Evolutionary conservation across 23 tunicate species (phyloP), one percentile per base, ranked within the genome.

Genomic region (Oikopleura albicans): DNA sequence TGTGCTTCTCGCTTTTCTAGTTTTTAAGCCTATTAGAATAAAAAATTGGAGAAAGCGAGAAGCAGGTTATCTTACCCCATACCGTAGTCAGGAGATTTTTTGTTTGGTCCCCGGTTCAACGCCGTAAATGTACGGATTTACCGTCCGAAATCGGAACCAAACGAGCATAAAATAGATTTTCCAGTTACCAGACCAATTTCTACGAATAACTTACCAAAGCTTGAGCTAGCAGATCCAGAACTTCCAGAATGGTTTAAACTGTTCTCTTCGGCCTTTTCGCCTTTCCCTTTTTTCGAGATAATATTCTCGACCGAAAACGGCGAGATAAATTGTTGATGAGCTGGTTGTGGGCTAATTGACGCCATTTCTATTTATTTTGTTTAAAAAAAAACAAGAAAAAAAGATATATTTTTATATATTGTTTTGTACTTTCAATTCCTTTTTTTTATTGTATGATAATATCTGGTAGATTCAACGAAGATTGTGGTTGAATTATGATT

Each of bases 291-390:
- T 49, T 49, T 49, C 63, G 63, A 49, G 79, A 71, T 71, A 29
- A 71, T 71, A 29, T 71, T 71, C 35, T 71, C 79, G 31, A 71
- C 79, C 34, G 79, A 71, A 29, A 71, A 71, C 34, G 79, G 79
- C 27, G 79, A 71, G 31, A 16, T 71, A 37, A 71, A 71, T 29
- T 71, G 79, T 49, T 49, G 63, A 49, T 49, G 63, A n/a, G n/a
- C n/a, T n/a, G n/a, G n/a, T n/a, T n/a, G n/a, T 8, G 63, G 63
- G 22, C 63, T 49, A 22, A 49, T 49, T 22, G 63, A 49, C 63
- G 63, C 63, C 63, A 49, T 49, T 49, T 49, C 63, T 49, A 22
- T 49, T 12, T 12, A 8, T 49, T 49, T 8, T 12, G 63, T 8
- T 49, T 12, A 8, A 49, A 49, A 49, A 49, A 49, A 49, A 49